Evolutionary conservation across 2,888 invertebrate species (phyloP), one percentile per base, ranked within the genome.

Genomic region (Dyspetes luteomarginatus): DNA sequence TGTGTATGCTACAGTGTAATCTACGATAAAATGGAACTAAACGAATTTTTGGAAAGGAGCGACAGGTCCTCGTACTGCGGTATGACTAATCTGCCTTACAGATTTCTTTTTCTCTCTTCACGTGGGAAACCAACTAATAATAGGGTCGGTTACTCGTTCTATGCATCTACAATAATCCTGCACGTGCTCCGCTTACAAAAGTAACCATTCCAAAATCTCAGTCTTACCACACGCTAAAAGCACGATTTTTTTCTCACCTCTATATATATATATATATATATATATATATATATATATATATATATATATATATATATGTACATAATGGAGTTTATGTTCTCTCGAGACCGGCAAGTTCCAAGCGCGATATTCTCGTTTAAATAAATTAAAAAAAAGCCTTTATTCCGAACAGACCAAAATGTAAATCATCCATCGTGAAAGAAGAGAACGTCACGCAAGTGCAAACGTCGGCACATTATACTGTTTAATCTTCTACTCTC

Each of bases 341-440:
- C 17, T 17, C 17, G 36, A 36, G 36, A 36, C 36, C 9, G 12
- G 12, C 7, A 7, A 36, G 12, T 17, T 17, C 17, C 48, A 17
- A 7, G 48, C 17, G 5, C 17, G 48, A 15, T 1, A 48, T 48
- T 48, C 48, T 48, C 7, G 48, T n/a, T 15, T 19, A 50, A 30
- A 50, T 67, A 75, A 58, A 67, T 56, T 17, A 22, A 36, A 24
- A 67, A n/a, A 48, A 24, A 45, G 19, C 19, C 5, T 48, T 67
- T 45, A 50, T 50, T 41, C 64, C 50, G 64, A 74, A 26, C 78
- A 60, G 67, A 52, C 58, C 19, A 58, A n/a, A n/a, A 36, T 60
- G 72, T 72, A 72, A 71, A 78, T 78, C 52, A 72, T 60, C 68
- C 26, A 36, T 64, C 43, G 41, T 68, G 19, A 48, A 50, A 26